Base-by-base conservation (phyloP, 2,797 vertebrate species). In the Alosa sapidissima region DNA sequence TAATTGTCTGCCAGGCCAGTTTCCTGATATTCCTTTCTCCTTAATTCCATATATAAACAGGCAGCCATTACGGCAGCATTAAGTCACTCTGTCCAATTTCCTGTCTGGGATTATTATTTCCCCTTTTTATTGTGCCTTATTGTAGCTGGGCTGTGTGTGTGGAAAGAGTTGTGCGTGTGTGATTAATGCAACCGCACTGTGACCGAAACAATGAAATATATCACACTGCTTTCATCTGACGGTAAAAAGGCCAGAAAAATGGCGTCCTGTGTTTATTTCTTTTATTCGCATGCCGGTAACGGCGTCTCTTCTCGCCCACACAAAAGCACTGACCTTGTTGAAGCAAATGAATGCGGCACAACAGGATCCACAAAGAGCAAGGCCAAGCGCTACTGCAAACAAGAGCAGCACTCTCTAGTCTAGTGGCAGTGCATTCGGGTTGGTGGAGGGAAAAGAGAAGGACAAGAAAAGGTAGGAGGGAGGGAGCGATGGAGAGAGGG, bases 391-490 rank as follows among this genome's bases (percentile, higher is more conserved):
- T 68, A 68, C 62, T 68, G 62, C 62, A 68, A 68, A 68, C 62
- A 68, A 68, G 62, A 68, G 4, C 62, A 68, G 62, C 24, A 21
- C 36, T 36, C 33, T 28, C 68, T 36, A 36, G 11, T 75, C 68
- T 68, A 75, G 3, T 75, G 68, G 33, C 13, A 6, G 11, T 75
- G 68, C 16, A 21, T 16, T 68, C 58, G 19, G 48, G 78, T 5
- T 55, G 68, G 84, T 86, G 48, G 81, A 81, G 41, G 28, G 81
- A 81, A 11, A 51, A 52, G 49, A 49, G 36, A 81, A 78, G 7
- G 51, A 47, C 47, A 52, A 86, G 54, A 86, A 48, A 84, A 81
- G 62, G 62, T 19, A 19, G 81, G 60, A 84, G 52, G 13, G n/a
- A 84, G 52, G 28, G 86, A 33, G 68, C 28, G 33, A n/a, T 21